Base-by-base conservation (phyloP, 2,113 vertebrate genomes). In the Trogon surrucura region DNA sequence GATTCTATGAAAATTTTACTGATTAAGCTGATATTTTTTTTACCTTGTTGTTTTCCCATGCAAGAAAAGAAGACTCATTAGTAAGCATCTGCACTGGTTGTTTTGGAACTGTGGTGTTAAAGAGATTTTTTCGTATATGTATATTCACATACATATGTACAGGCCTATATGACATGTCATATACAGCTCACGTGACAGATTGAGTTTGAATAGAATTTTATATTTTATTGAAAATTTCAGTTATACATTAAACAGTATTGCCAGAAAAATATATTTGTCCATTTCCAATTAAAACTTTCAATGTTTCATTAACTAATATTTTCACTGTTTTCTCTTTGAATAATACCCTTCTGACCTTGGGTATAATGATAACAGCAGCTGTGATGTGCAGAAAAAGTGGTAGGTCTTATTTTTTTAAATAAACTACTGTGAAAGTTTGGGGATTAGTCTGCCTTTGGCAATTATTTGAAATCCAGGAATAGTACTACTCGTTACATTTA, bases 11-110 rank as follows among this genome's bases (percentile, higher is more conserved):
- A 47, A 47, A 47, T 16, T 47, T 47, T 13, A 47, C 15, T 47
- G 45, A 47, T 47, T 47, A 18, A 47, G 18, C 45, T 47, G 45
- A 47, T 17, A 15, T 47, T 53, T 69, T 36, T 51, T 36, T 36
- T 22, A 48, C 23, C 1, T 3, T 6, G 2, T 6, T 45, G 0
- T 30, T 66, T 1, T 65, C 6, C 56, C 11, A 62, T 67, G 22
- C 5, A 86, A 66, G 4, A 53, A 74, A 70, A 74, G 17, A 47
- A 16, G 1, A 56, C 41, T 38, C 1, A 23, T 22, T 78, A 51
- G 20, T 45, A n/a, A 81, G 6, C 14, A 32, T 57, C 26, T 6
- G 1, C 12, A 10, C 85, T 54, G 2, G 21, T 80, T 73, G 10
- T 34, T 89, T 78, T 48, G 23, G 26, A 91, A 57, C 6, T 34